Conservation (phyloP, 1,140 invertebrate genomes). For the Arctopsyche grandis region DNA sequence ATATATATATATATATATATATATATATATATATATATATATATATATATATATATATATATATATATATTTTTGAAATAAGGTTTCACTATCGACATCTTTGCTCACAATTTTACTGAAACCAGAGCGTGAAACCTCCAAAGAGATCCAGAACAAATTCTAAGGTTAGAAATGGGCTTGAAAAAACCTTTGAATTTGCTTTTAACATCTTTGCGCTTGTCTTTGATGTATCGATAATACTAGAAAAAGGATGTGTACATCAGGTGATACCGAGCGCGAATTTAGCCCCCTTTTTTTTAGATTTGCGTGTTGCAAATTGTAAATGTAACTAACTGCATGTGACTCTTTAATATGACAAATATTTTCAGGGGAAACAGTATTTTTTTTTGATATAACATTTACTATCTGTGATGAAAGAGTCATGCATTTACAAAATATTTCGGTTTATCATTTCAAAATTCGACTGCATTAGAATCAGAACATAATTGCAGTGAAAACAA, state of each 20-base stretch:
- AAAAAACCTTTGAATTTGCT: constrained; percentile 15
- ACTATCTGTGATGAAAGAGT: not conserved
- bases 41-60: not conserved
- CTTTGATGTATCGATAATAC: not conserved
- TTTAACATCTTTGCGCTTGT: not conserved
- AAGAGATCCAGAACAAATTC: constrained; percentile 2
- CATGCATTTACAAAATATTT: not conserved
- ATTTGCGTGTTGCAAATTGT: not conserved
- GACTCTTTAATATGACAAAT: not conserved
- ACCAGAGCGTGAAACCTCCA: not conserved
- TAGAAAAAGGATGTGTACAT: not conserved
- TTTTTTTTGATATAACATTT: not conserved
- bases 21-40: not conserved
- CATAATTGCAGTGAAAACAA: not conserved
- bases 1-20: not conserved
- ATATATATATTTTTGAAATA: not conserved
- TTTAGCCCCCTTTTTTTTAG: not conserved
- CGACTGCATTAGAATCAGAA: not conserved
- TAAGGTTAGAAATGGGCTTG: constrained; percentile 23
- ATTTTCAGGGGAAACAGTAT: not conserved
- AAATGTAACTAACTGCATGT: not conserved
- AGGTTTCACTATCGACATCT: not conserved
- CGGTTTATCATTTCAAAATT: not conserved
- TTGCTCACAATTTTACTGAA: not conserved
- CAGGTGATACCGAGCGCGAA: not conserved